Base-by-base conservation (phyloP, 2,113 vertebrate species). In the Colius striatus region DNA sequence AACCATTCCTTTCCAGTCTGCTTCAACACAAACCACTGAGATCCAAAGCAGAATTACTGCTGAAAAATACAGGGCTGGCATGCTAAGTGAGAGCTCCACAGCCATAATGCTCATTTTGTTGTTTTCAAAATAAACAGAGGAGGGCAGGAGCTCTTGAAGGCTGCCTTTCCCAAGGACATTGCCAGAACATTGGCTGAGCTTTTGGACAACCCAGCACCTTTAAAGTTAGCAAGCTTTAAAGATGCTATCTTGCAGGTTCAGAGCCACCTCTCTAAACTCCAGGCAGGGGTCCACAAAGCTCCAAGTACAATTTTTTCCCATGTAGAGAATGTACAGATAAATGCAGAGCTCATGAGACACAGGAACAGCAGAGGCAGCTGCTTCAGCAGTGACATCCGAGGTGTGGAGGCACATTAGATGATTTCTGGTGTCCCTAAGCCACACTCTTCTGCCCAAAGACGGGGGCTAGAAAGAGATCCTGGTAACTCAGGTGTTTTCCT, bases 1-100 rank as follows among this genome's bases (percentile, higher is more conserved):
- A 96, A 90, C 57, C 73, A 25, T 54, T 74, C 45, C 73, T 94
- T 89, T 91, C 55, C 57, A 78, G 4, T 92, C 83, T 83, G 53
- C 53, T 85, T 94, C 70, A 92, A 25, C 70, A 81, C 62, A 87
- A 92, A 73, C 58, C 78, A 19, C 65, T 62, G 50, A 90, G 45
- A 87, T 68, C 51, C 51, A 66, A 81, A 71, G 63, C 27, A 61
- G 87, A 85, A 87, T 84, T 79, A 57, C 57, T 91, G 47, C 58
- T 81, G 73, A 86, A 94, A 94, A 89, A 81, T 45, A 34, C 6
- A 81, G 53, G 73, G 27, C 43, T 84, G 21, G 34, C 29, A 45
- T 54, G 61, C 38, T 79, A 51, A 63, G 19, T 50, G 58, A 78
- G 29, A 71, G 58, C 29, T 62, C 51, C 48, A 30, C 16, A 71